Evolutionary conservation across 2,888 invertebrate genomes (phyloP).

Genomic region (Muscina levida): DNA sequence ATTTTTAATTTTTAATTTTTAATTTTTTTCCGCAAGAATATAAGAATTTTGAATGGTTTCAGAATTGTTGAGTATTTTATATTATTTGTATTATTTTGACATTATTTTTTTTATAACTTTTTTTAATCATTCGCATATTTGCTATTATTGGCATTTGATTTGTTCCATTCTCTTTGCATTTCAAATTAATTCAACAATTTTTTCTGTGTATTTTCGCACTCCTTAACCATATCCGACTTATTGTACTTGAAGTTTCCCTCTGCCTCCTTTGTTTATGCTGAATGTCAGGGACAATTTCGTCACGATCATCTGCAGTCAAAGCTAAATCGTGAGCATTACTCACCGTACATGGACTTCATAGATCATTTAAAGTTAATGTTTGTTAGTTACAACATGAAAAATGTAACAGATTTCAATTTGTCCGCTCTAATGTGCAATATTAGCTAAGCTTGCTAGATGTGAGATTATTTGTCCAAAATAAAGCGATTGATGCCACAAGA

Average conservation of each 20-base stretch:
- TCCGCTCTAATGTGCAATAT: slow-evolving; percentile 47
- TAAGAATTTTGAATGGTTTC: too few relatives aligned
- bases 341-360: not conserved
- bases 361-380: too few relatives aligned
- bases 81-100: too few relatives aligned
- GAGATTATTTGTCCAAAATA: slow-evolving; percentile 6
- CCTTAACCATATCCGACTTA: not conserved
- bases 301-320: slow-evolving; percentile 43
- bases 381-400: slow-evolving; percentile 13
- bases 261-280: slow-evolving; percentile 54
- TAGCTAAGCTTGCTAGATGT: slow-evolving; percentile 40
- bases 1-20: too few relatives aligned
- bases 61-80: too few relatives aligned
- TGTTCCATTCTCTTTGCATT: not conserved
- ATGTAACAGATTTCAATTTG: slow-evolving; percentile 43
- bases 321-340: not conserved
- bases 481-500: not conserved
- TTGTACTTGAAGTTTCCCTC: not conserved
- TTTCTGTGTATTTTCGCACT: not conserved
- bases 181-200: too few relatives aligned
- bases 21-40: too few relatives aligned
- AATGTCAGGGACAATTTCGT: slow-evolving; percentile 68
- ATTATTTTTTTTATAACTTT: too few relatives aligned
- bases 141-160: too few relatives aligned
- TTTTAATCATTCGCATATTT: too few relatives aligned